phyloP scores from a whole-genome alignment of 1,140 invertebrate species.

The Tetragnatha versicolor region DNA sequence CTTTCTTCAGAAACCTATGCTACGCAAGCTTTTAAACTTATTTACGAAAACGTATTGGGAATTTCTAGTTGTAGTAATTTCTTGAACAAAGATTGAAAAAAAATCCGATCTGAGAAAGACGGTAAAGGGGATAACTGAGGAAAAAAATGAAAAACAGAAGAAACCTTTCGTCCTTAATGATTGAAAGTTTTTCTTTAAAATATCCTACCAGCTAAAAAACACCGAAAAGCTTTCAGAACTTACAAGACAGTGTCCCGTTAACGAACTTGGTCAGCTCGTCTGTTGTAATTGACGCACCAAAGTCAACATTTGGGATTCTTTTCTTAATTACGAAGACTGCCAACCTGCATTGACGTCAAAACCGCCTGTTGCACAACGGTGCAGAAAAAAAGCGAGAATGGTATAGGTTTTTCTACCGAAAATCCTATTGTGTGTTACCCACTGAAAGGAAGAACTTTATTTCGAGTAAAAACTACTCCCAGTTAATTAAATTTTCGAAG shows the following conservation, averaged over 20 bases:
- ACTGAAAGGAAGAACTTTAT: too few species aligned
- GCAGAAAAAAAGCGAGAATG: too few species aligned
- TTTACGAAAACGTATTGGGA: too few species aligned
- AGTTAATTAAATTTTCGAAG: background rate
- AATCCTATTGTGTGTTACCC: too few species aligned
- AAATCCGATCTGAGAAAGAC: too few species aligned
- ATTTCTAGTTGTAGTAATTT: too few species aligned
- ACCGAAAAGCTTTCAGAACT: too few species aligned
- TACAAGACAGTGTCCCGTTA: background rate
- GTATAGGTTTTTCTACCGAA: background rate
- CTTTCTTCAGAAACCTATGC: too few species aligned
- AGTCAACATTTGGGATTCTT: constrained; percentile 2
- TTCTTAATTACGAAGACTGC: background rate
- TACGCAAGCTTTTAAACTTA: too few species aligned
- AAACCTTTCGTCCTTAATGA: background rate
- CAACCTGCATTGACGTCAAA: background rate
- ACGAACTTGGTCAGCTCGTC: background rate
- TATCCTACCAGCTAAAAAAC: background rate
- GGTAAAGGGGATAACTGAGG: too few species aligned
- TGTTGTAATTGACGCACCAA: background rate
- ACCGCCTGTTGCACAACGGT: too few species aligned
- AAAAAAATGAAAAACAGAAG: background rate
- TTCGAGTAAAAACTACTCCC: background rate
- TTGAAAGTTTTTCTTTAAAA: background rate
- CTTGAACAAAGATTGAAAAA: too few species aligned